Percentiles rank a stretch among this genome's conserved stretches.
Evolutionary conservation across 2,113 vertebrate species (phyloP).

Genomic region (Naja naja): DNA sequence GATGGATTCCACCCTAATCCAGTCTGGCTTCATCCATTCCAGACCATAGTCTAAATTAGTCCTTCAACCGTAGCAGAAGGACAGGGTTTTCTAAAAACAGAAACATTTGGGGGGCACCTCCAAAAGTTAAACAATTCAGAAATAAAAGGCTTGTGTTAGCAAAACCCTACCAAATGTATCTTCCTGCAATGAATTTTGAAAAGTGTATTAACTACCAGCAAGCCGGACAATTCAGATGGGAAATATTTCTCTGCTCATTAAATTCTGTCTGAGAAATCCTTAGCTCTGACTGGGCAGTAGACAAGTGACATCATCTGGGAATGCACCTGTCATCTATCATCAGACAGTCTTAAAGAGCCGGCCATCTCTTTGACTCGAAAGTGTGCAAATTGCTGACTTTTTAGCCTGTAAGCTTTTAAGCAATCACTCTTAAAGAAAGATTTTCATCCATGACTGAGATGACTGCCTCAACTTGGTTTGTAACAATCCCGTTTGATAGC

Average conservation of each 20-base stretch:
- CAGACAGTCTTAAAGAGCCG: not conserved
- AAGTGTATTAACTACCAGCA: not conserved
- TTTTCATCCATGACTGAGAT: not conserved
- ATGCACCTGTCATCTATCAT: not conserved
- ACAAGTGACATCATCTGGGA: not conserved
- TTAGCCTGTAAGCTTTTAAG: not conserved
- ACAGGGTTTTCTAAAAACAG: not conserved
- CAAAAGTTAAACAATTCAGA: not conserved
- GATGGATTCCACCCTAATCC: not conserved
- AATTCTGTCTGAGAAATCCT: not conserved
- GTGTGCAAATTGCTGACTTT: not conserved
- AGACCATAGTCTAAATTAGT: not conserved
- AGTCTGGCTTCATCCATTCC: not conserved
- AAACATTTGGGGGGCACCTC: not conserved
- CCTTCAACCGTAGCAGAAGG: not conserved
- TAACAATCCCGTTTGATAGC: not conserved
- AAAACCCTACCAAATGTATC: not conserved
- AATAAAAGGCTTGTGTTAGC: not conserved
- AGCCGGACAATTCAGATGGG: not conserved
- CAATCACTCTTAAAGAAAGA: not conserved
- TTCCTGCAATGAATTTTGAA: not conserved
- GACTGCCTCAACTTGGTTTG: not conserved
- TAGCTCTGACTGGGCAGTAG: not conserved
- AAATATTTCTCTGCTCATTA: not conserved
- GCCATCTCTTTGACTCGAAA: not conserved